phyloP scores from a whole-genome alignment of 2,797 vertebrate genomes.

The Mormyrops boulengeri region DNA sequence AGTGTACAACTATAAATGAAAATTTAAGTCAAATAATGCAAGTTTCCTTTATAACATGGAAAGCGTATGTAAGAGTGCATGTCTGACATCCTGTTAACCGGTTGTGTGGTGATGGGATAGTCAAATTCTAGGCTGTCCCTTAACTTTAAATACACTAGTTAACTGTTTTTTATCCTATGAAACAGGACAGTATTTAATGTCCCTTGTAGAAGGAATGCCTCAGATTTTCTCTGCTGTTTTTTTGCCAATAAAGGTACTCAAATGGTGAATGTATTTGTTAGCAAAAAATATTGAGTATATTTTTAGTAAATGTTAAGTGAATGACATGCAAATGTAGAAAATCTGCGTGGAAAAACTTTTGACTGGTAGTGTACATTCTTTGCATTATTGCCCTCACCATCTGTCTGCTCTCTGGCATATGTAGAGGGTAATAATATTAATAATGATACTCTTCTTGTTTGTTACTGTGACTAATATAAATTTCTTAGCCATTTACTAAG shows the following conservation, averaged over 20 bases:
- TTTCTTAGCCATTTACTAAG: background rate
- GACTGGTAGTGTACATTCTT: background rate
- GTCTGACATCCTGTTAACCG: background rate
- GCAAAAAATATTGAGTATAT: no score
- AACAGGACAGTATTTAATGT: background rate
- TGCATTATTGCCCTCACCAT: background rate
- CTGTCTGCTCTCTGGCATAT: background rate
- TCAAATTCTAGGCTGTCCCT: background rate
- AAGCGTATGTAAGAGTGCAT: background rate
- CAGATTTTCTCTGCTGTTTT: background rate
- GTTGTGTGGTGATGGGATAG: background rate
- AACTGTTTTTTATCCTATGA: background rate
- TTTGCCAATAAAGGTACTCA: background rate
- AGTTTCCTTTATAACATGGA: background rate
- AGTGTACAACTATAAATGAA: background rate
- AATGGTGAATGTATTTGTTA: background rate
- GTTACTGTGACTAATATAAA: background rate
- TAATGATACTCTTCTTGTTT: background rate
- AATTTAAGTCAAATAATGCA: no score
- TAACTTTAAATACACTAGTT: background rate
- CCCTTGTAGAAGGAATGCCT: background rate
- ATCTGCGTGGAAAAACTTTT: background rate
- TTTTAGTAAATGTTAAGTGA: background rate
- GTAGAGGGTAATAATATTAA: background rate
- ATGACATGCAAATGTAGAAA: background rate